phyloP scores from a whole-genome alignment of 2,113 vertebrate genomes.

The Rhagologus leucostigma region DNA sequence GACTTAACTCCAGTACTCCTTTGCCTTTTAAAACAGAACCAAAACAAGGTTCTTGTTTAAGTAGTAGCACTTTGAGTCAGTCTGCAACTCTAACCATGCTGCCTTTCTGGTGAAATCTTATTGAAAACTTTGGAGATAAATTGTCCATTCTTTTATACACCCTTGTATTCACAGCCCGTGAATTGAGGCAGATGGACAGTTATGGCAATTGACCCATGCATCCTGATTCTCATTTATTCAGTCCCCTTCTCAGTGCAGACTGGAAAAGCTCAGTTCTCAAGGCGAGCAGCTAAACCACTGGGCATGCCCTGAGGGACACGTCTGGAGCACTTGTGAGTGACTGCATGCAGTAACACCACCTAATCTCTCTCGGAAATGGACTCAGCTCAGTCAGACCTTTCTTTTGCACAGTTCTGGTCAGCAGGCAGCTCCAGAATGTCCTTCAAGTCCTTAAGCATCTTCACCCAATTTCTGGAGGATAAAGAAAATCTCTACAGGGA shows the following conservation, averaged over 20 bases:
- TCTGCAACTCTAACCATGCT: neutral
- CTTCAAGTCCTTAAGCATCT: neutral
- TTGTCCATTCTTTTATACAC: neutral
- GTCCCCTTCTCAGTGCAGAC: neutral
- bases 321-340: neutral
- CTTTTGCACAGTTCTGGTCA: neutral
- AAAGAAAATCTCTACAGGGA: neutral
- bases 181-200: neutral
- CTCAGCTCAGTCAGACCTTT: neutral
- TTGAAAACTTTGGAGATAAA: neutral
- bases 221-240: neutral
- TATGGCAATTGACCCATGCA: neutral
- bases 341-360: neutral
- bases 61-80: neutral
- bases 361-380: neutral
- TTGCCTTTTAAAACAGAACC: neutral
- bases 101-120: neutral
- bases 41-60: slow-evolving; percentile 22
- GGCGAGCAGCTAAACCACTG: neutral
- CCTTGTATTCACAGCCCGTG: neutral
- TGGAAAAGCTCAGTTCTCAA: neutral
- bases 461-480: neutral
- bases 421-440: neutral
- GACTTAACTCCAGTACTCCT: neutral
- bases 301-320: neutral